Base-by-base conservation (phyloP, 2,113 vertebrate species). In the Microcebus tavaratra region DNA sequence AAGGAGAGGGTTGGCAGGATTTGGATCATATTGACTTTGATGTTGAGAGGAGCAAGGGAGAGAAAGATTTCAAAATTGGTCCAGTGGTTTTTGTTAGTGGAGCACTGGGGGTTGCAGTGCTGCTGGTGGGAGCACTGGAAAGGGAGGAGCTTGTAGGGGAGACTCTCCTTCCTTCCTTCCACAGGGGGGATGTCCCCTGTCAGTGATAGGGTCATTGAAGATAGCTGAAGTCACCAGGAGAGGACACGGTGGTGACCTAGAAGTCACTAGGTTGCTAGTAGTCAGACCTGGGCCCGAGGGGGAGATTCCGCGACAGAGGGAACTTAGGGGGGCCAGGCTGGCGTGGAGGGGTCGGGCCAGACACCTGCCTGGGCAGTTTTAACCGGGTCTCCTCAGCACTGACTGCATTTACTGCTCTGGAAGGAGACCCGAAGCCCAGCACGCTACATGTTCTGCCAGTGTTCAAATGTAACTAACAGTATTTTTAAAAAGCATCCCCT, bases 81-180 rank as follows among this genome's bases (percentile, higher is more conserved):
- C 82, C 70, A 3, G 0, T 2, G 80, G 6, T 17, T 57, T 27
- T 63, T 61, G 10, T 27, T 6, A 11, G 0, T 20, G 18, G 73
- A 7, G 70, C 11, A 15, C n/a, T 21, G 8, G 59, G 73, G 25
- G 6, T 1, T 13, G 15, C 12, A 17, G 31, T 3, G 2, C 5
- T 31, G 25, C 50, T 12, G 6, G 45, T 11, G 23, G 31, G 68
- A 39, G 73, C 6, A 36, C 0, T 8, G 34, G 50, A 53, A 15
- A 1, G 45, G 15, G 14, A 10, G 0, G 1, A 1, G 6, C 15
- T 5, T 7, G 14, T 10, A 39, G 39, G 50, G 1, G 39, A 20
- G 39, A 25, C 0, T 7, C 18, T 9, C 34, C 57, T 67, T 67
- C 55, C 53, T 65, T 67, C 59, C 27, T 87, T 65, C 7, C 5